Conservation (phyloP, 1,140 invertebrate genomes). For the Bombus picipes region DNA sequence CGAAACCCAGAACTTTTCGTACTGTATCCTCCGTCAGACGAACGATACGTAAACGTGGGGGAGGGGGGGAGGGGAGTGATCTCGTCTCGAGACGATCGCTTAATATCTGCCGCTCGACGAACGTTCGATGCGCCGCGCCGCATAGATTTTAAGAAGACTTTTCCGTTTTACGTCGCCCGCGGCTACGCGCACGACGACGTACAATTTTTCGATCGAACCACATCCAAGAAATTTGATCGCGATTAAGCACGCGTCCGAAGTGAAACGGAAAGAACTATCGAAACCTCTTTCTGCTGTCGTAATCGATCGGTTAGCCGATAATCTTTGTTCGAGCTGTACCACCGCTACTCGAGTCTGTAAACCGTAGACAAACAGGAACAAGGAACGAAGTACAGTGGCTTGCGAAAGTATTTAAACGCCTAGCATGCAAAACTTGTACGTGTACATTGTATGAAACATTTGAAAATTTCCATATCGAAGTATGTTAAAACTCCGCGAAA, state of each 20-base stretch:
- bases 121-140: not conserved
- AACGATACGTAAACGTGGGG: not conserved
- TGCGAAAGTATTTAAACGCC: no score
- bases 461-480: no score
- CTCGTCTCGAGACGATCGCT: not conserved
- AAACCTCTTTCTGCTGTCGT: not conserved
- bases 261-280: not conserved
- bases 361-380: not conserved
- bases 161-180: not conserved
- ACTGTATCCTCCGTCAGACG: not conserved
- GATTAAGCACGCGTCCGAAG: not conserved
- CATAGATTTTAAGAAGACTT: not conserved
- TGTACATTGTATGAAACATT: no score
- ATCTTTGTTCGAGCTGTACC: not conserved
- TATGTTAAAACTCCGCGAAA: no score
- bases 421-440: no score
- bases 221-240: not conserved
- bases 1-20: not conserved
- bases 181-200: not conserved
- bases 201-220: not conserved
- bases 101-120: not conserved
- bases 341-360: not conserved
- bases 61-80: not conserved
- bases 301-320: slow-evolving; percentile 28
- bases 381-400: not conserved